These are phyloP conservation scores for Megaceryle maxima DNA, from an alignment of 2,113 vertebrate genomes.

Conservation along the genomic window DNA sequence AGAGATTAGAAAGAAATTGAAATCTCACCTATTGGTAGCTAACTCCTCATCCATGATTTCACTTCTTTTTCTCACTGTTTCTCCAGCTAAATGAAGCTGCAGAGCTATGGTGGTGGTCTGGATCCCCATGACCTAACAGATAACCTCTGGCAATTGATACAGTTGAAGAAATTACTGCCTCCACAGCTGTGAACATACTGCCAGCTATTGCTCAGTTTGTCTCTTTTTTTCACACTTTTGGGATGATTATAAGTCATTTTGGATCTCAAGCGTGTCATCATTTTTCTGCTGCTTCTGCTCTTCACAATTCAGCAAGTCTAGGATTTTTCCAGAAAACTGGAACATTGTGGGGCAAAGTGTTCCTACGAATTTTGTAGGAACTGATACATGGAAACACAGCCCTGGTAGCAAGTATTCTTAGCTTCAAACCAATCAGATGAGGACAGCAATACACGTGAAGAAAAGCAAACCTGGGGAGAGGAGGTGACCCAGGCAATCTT, in stretches of 20 bases:
- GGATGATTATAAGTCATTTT: neutral
- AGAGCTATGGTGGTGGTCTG: neutral
- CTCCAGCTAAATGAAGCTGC: neutral
- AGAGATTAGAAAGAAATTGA: neutral
- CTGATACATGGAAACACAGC: neutral
- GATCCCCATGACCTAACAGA: neutral
- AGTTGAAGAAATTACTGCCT: neutral
- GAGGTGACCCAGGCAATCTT: neutral
- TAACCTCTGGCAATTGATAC: neutral
- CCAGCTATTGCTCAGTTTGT: neutral
- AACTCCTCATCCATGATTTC: neutral
- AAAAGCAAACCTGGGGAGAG: neutral
- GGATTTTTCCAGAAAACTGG: neutral
- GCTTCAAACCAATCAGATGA: neutral
- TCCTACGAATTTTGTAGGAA: neutral
- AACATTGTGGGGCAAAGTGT: neutral
- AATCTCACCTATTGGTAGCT: neutral
- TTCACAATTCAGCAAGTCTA: neutral
- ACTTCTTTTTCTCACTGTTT: neutral
- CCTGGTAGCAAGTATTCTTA: neutral
- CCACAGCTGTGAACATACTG: neutral
- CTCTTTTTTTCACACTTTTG: neutral
- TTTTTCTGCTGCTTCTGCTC: neutral
- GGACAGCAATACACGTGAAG: neutral
- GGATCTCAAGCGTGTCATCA: fast-evolving